Conservation (phyloP, 2,113 vertebrate genomes). For the Neotoma lepida region DNA sequence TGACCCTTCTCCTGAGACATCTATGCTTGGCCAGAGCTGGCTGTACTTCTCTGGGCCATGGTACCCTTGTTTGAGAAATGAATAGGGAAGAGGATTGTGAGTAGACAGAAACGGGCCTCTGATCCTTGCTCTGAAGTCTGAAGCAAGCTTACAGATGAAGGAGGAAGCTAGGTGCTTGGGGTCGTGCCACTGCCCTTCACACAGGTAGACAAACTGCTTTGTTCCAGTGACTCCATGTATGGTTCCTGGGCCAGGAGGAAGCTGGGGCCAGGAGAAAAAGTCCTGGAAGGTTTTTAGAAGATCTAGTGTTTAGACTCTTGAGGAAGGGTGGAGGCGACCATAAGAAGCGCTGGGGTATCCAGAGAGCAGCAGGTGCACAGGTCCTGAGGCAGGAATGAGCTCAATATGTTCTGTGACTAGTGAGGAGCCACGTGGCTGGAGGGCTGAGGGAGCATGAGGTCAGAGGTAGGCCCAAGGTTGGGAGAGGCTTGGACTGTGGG, state of each 20-base stretch:
- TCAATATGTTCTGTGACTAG: not conserved
- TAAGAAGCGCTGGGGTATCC: not conserved
- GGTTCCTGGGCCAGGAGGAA: not conserved
- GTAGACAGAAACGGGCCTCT: not conserved
- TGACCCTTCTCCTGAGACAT: not conserved
- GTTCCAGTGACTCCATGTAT: not conserved
- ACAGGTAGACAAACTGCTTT: not conserved
- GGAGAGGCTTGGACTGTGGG: not conserved
- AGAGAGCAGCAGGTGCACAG: not conserved
- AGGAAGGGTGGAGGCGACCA: not conserved
- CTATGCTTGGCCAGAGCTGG: not conserved
- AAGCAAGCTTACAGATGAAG: not conserved
- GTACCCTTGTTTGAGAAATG: not conserved
- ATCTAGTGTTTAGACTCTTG: not conserved
- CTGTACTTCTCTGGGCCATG: not conserved
- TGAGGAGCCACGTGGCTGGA: not conserved
- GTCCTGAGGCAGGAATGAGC: not conserved
- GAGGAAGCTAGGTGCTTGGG: not conserved
- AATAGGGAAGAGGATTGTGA: not conserved
- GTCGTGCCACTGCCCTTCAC: not conserved
- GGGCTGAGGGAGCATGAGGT: not conserved
- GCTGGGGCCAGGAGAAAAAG: not conserved
- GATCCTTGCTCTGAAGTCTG: not conserved
- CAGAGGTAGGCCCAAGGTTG: not conserved
- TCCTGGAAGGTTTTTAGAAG: not conserved